Base-by-base conservation (phyloP, 2,113 vertebrate genomes). In the Passer montanus region DNA sequence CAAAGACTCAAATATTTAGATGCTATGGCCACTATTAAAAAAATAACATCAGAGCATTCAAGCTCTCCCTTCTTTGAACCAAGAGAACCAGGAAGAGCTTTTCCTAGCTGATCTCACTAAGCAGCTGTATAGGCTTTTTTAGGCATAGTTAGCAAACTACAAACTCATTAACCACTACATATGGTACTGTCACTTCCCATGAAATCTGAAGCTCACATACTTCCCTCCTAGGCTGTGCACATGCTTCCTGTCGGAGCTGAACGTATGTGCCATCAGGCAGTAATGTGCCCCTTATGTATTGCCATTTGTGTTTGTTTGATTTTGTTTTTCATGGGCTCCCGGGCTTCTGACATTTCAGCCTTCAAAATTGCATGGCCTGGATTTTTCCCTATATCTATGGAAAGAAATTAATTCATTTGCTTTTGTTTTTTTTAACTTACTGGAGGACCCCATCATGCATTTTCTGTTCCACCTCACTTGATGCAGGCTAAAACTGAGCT, bases 101-200 rank as follows among this genome's bases (percentile, higher is more conserved):
- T 92, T 93, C 46, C 88, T 90, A 93, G 64, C 64, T 94, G 92
- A 92, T 90, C 92, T 87, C 69, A 64, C 84, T 60, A 84, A 77
- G 91, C 93, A 96, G 93, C 93, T 97, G 90, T 82, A 83, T 79
- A 94, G 94, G 95, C 76, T 95, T 93, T 95, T 95, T 93, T 90
- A 89, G 62, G 87, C 72, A 84, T 92, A 97, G 75, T 97, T 97
- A 95, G 94, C 91, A 95, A 96, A 95, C 93, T 91, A 81, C 84
- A 95, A 89, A 90, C 93, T 96, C 93, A 97, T 96, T 97, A 97
- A 78, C 33, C 43, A n/a, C 73, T 89, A 91, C 96, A 97, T 95
- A 96, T 97, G 96, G 96, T 95, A 93, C 96, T 97, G 96, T 97
- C 97, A 97, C 96, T 97, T 97, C 90, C 88, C 68, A 78, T 95